phyloP scores from a whole-genome alignment of 2,113 vertebrate genomes.

The Lynx canadensis region DNA sequence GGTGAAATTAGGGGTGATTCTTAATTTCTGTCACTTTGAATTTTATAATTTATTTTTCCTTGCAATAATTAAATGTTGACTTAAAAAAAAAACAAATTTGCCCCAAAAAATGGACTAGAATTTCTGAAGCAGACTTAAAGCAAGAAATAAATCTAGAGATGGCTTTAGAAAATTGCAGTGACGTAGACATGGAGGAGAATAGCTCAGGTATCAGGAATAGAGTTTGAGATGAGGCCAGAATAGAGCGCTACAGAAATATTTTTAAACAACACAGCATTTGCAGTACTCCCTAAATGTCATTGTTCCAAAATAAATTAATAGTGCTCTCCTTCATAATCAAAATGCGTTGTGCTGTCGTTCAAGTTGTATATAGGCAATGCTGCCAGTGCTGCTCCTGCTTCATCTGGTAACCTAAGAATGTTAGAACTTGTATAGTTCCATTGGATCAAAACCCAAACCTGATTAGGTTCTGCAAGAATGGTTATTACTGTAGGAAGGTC shows the following conservation, averaged over 20 bases:
- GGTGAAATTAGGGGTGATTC: not conserved
- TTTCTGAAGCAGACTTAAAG: slow-evolving; percentile 33
- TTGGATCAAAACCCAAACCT: not conserved
- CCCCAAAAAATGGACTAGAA: not conserved
- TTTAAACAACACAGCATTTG: not conserved
- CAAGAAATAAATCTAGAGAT: slow-evolving; percentile 22
- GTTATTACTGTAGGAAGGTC: not conserved
- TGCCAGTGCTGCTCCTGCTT: not conserved
- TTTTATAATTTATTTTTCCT: slow-evolving; percentile 36
- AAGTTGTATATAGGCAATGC: not conserved
- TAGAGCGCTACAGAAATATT: not conserved
- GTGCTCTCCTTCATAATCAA: not conserved
- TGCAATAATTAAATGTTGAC: not conserved
- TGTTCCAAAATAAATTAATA: slow-evolving; percentile 15
- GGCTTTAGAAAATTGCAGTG: not conserved
- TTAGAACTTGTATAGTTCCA: not conserved
- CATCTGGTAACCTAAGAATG: not conserved
- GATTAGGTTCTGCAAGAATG: not conserved
- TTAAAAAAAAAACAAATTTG: not conserved
- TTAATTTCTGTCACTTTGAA: slow-evolving; percentile 9
- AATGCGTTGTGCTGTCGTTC: not conserved
- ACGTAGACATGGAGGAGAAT: not conserved
- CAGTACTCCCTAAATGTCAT: not conserved
- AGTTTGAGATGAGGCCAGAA: not conserved
- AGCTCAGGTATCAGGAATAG: not conserved